A percentile compares a stretch with the other conserved stretches of the same genome.
Evolutionary conservation across 2,113 vertebrate species (phyloP).

Genomic region (Passer montanus): DNA sequence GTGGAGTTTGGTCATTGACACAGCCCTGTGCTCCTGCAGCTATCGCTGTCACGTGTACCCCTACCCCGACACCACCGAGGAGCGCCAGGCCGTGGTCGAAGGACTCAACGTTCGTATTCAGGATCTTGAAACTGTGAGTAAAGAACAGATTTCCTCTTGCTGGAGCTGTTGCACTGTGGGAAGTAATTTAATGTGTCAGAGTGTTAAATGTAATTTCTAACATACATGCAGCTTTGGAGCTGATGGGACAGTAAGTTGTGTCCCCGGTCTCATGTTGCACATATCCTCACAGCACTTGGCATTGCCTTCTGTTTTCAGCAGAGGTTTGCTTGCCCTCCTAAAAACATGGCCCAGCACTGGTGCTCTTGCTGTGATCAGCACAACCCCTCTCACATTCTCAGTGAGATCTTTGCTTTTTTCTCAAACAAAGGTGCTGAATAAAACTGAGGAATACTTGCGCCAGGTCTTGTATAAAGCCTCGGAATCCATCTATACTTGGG

Average conservation of each 20-base stretch:
- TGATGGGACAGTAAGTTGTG: accelerated
- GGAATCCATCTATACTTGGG: slow-evolving; percentile 87
- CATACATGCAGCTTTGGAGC: neutral
- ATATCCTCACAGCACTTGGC: neutral
- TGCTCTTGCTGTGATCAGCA: neutral
- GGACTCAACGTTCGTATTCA: slow-evolving; percentile 90
- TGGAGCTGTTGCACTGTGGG: neutral
- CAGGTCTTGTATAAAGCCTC: slow-evolving; percentile 93
- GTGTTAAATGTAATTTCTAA: neutral
- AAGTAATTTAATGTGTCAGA: neutral
- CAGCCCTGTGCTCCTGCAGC: slow-evolving; percentile 59
- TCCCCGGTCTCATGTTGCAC: accelerated
- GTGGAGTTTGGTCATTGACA: neutral
- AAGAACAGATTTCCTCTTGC: neutral
- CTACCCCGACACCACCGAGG: slow-evolving; percentile 87
- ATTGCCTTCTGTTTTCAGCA: neutral
- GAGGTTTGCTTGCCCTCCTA: neutral
- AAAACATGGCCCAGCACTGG: neutral
- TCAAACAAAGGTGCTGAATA: slow-evolving; percentile 84
- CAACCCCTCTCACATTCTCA: neutral
- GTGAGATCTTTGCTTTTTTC: neutral
- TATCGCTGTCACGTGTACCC: slow-evolving; percentile 96
- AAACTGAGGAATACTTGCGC: slow-evolving; percentile 92
- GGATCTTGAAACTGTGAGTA: slow-evolving; percentile 88
- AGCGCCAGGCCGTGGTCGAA: slow-evolving; percentile 85